Percentiles rank a stretch among this genome's conserved stretches.
Evolutionary conservation across 1,140 invertebrate genomes (phyloP).

Genomic region (Pachypeltis micranthus): DNA sequence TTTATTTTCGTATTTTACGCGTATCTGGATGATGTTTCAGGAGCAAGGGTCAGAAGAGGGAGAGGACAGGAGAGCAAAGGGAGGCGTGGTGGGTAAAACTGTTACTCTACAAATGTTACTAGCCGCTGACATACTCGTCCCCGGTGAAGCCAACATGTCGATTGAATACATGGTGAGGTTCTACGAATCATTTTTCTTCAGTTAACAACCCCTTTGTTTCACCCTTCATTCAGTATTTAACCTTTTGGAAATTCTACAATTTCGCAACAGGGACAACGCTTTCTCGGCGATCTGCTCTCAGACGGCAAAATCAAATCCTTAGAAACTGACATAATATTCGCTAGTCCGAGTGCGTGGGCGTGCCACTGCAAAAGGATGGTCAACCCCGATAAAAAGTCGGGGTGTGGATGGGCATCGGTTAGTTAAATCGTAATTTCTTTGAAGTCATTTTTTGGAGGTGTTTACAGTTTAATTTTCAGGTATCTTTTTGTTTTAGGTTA

Average conservation of each 20-base stretch:
- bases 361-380: conserved; percentile 82
- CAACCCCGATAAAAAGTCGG: conserved; percentile 81
- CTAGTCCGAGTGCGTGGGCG: conserved; percentile 84
- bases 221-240: no score
- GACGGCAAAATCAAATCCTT: conserved; percentile 82
- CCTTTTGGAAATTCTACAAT: conserved; percentile 12
- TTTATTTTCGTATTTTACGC: background rate
- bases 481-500: conserved; percentile 33
- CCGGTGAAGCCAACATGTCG: conserved; percentile 67
- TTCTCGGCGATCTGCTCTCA: conserved; percentile 69
- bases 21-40: background rate
- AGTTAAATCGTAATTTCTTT: conserved; percentile 26
- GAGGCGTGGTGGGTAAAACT: conserved; percentile 47
- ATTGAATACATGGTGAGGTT: conserved; percentile 75
- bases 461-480: background rate
- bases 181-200: no score
- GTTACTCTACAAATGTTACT: conserved; percentile 75
- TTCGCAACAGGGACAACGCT: conserved; percentile 63
- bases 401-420: conserved; percentile 79
- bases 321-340: conserved; percentile 75
- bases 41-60: conserved; percentile 19
- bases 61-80: conserved; percentile 11
- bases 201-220: no score
- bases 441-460: background rate
- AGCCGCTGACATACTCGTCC: conserved; percentile 64